These are phyloP conservation scores for Anoplopoma fimbria DNA, from an alignment of 2,113 vertebrate genomes.

Conservation along the genomic window DNA sequence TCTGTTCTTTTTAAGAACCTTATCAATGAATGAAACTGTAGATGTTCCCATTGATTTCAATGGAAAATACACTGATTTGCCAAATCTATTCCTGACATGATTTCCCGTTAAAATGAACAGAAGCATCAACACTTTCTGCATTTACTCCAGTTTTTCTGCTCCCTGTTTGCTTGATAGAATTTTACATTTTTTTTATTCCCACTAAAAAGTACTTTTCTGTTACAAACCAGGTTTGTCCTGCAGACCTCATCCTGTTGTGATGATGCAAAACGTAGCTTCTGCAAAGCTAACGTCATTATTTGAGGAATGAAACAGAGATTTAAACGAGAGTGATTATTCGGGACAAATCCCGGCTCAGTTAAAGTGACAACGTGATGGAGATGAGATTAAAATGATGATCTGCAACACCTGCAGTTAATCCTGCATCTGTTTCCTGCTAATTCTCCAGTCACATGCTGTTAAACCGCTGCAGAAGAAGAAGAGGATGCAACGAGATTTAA, in stretches of 20 bases:
- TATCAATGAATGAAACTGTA: too few species aligned
- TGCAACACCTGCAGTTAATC: neutral
- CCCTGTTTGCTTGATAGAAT: too few species aligned
- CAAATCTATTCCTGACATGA: too few species aligned
- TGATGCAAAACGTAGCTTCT: too few species aligned
- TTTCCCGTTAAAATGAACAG: neutral
- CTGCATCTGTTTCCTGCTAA: neutral
- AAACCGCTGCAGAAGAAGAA: neutral
- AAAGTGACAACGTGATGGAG: neutral
- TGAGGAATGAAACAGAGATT: neutral
- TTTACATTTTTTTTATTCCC: too few species aligned
- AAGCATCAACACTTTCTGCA: neutral
- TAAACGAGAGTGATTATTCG: neutral
- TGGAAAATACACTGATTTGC: neutral
- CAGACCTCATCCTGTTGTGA: too few species aligned
- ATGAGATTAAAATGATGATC: neutral
- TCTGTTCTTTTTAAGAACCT: too few species aligned
- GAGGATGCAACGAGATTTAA: too few species aligned
- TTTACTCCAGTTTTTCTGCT: too few species aligned
- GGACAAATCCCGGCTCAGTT: neutral
- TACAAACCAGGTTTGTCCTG: too few species aligned
- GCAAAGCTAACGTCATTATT: neutral
- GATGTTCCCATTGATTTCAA: neutral
- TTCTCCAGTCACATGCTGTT: neutral
- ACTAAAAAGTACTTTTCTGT: too few species aligned